These are phyloP conservation scores for Petrolisthes cinctipes DNA, from an alignment of 2,888 invertebrate genomes.

Conservation along the genomic window DNA sequence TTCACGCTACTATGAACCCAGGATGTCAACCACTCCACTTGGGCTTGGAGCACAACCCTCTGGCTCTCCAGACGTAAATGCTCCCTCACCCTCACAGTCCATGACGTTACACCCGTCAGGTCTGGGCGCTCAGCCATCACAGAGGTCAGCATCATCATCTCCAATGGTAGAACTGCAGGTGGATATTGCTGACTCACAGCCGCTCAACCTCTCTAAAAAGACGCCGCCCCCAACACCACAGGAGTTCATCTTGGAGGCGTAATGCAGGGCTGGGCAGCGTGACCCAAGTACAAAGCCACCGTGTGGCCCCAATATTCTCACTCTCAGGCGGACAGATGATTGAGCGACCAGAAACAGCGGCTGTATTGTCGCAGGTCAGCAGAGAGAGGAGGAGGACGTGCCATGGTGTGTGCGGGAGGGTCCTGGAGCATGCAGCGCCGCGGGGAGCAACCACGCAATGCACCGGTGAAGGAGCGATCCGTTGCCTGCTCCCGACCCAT, in stretches of 20 bases:
- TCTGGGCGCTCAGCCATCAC: constrained; percentile 66
- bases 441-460: constrained; percentile 30
- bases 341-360: constrained; percentile 39
- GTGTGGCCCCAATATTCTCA: constrained; percentile 60
- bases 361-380: constrained; percentile 13
- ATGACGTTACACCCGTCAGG: constrained; percentile 68
- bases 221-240: constrained; percentile 76
- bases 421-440: constrained; percentile 56
- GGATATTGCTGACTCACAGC: constrained; percentile 78
- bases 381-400: constrained; percentile 31
- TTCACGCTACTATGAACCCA: constrained; percentile 62
- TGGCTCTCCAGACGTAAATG: constrained; percentile 71
- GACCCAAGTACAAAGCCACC: constrained; percentile 58
- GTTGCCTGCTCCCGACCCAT: constrained; percentile 57
- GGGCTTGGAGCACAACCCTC: constrained; percentile 57
- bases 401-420: constrained; percentile 49
- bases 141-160: constrained; percentile 48
- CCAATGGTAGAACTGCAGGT: constrained; percentile 79
- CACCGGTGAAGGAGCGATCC: constrained; percentile 43
- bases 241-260: constrained; percentile 60
- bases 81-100: constrained; percentile 73
- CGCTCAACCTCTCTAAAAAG: constrained; percentile 90
- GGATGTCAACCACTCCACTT: constrained; percentile 56
- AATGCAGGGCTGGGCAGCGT: constrained; percentile 52
- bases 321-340: constrained; percentile 60